Conservation (phyloP, 2,797 vertebrate genomes). For the Rhyacichthys aspro region DNA sequence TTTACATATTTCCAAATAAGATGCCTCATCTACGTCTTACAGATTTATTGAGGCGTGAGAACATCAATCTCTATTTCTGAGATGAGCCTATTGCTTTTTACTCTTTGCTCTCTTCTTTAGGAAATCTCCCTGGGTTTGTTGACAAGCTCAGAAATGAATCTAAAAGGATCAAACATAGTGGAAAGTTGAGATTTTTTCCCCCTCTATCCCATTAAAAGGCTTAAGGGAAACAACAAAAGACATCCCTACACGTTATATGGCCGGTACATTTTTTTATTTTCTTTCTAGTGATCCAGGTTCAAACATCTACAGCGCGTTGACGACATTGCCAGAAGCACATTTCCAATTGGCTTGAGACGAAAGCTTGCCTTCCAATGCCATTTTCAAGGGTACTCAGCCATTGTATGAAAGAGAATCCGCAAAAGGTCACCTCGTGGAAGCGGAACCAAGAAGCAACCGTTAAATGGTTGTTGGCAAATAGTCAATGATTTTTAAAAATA, state of each 20-base stretch:
- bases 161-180: no score
- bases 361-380: conserved; percentile 45
- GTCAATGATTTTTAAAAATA: conserved; percentile 8
- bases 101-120: no score
- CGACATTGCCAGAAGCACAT: conserved; percentile 70
- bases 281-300: conserved; percentile 38
- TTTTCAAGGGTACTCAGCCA: conserved; percentile 65
- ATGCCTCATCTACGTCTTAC: no score
- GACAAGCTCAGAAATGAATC: no score
- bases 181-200: no score
- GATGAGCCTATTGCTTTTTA: no score
- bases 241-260: conserved; percentile 44
- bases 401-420: conserved; percentile 36
- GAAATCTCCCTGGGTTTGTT: no score
- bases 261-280: conserved; percentile 25
- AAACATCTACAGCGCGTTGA: conserved; percentile 15
- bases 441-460: conserved; percentile 29
- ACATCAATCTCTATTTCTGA: no score
- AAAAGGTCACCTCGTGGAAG: conserved; percentile 56
- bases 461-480: conserved; percentile 42
- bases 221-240: not conserved
- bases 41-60: no score
- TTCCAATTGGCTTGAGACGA: conserved; percentile 66
- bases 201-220: not conserved
- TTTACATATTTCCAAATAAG: no score